Evolutionary conservation across 2,113 vertebrate genomes (phyloP).

Genomic region (Prunella himalayana): DNA sequence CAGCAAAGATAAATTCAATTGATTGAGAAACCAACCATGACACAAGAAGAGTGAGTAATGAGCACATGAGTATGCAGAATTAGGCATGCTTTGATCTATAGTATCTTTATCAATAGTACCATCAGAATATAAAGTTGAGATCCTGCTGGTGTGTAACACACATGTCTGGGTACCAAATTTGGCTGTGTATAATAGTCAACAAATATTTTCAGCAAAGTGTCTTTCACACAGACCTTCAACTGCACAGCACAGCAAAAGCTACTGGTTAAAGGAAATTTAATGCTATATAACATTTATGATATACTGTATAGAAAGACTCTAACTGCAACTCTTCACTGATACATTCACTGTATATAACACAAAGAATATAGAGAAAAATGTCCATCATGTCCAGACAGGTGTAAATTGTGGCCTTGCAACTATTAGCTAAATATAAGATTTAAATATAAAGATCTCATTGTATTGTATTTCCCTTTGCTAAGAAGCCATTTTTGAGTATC

Average conservation of each 20-base stretch:
- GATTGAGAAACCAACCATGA: not conserved
- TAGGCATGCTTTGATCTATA: not conserved
- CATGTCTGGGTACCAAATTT: not conserved
- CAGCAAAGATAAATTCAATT: not conserved
- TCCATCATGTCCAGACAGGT: not conserved
- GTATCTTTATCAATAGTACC: not conserved
- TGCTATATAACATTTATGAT: not conserved
- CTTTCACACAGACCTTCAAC: not conserved
- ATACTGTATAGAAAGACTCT: not conserved
- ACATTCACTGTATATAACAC: not conserved
- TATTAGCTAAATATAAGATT: not conserved
- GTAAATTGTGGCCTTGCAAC: not conserved
- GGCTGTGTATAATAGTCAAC: not conserved
- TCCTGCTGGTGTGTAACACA: not conserved
- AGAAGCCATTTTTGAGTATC: not conserved
- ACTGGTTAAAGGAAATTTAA: not conserved
- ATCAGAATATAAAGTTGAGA: not conserved
- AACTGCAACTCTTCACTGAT: not conserved
- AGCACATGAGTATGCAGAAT: not conserved
- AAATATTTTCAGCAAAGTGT: not conserved
- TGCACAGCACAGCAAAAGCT: not conserved
- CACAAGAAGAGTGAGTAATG: not conserved
- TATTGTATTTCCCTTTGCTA: not conserved
- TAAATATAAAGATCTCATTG: not conserved
- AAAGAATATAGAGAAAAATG: not conserved